Evolutionary conservation across 64 coral and sea anemone genomes (phyloP), one percentile per base, ranked within the genome.

Genomic region (Cladopsammia gracilis): DNA sequence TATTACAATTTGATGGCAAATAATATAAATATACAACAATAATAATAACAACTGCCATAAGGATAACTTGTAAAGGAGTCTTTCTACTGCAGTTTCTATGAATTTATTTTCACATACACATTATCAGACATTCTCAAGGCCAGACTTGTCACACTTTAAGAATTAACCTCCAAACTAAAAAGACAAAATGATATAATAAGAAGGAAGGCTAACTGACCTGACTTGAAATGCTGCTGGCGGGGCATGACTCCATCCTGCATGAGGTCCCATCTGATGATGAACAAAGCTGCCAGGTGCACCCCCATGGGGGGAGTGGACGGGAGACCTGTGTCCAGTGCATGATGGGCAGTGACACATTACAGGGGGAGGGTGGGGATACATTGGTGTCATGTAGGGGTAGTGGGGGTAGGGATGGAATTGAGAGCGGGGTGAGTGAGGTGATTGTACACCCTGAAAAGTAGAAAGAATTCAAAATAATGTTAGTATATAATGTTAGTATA

Each of bases 241-340:
- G 3, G 60, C 80, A 50, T 84, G 80, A 25, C 60, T 14, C 80
- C 80, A 84, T 18, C 62, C 22, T 12, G 80, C 4, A 23, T 50
- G 80, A 10, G 80, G 20, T 20, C 61, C 62, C 45, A 84, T 45
- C 61, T 84, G 80, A 68, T 84, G 80, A 68, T 66, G 80, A 47
- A 84, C 72, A 75, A 75, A 75, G 4, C 19, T 48, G 18, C 72
- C 44, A 49, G 72, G 72, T 47, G 72, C 16, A 48, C 45, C 34
- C 46, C 80, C 80, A 25, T 84, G 80, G 80, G 80, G 61, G 43
- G 80, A 68, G 80, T 84, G 80, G 61, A 84, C 80, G 13, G 80
- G 80, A 49, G 61, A 62, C 20, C 62, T 48, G 62, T 84, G 80
- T 52, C 80, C 80, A 50, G 80, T 66, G 58, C 80, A 84, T 5